A percentile compares a stretch with the other conserved stretches of the same genome.
Conservation (phyloP, 2,797 vertebrate species). For the Aeoliscus strigatus region DNA sequence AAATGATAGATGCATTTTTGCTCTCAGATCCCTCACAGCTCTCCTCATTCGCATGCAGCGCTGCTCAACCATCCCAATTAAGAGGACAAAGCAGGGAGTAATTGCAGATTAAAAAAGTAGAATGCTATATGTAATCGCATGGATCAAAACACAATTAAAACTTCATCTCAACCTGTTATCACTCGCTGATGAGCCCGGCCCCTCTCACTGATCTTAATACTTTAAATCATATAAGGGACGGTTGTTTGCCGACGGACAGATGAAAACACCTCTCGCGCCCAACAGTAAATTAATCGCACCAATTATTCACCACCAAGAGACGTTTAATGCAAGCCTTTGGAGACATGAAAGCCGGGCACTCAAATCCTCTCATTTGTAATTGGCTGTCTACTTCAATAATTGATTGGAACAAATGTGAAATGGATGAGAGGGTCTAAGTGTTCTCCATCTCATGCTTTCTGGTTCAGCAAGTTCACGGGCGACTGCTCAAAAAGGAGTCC, state of each 20-base stretch:
- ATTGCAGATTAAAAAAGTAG: constrained; percentile 74
- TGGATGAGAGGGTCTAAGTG: constrained; percentile 80
- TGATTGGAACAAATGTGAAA: constrained; percentile 84
- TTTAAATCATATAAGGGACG: constrained; percentile 72
- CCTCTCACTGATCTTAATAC: constrained; percentile 62
- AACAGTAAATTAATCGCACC: constrained; percentile 80
- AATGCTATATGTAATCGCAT: constrained; percentile 70
- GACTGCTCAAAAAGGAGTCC: constrained; percentile 57
- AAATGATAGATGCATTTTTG: constrained; percentile 39
- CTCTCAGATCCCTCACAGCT: constrained; percentile 45
- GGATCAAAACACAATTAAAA: constrained; percentile 82
- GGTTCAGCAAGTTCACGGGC: constrained; percentile 64
- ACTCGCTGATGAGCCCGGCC: constrained; percentile 48
- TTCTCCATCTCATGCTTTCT: constrained; percentile 76
- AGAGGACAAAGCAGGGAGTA: constrained; percentile 66
- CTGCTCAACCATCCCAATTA: constrained; percentile 60
- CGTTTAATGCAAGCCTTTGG: constrained; percentile 75
- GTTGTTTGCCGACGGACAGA: constrained; percentile 66
- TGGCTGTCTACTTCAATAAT: constrained; percentile 84
- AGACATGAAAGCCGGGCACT: constrained; percentile 75
- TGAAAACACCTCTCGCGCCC: constrained; percentile 73
- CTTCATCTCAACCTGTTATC: constrained; percentile 69
- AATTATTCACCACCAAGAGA: constrained; percentile 79
- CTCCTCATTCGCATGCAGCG: constrained; percentile 61
- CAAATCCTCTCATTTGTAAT: constrained; percentile 82